These are phyloP conservation scores for Cricetomys ansorgei DNA, from an alignment of 2,113 vertebrate species.

Conservation along the genomic window DNA sequence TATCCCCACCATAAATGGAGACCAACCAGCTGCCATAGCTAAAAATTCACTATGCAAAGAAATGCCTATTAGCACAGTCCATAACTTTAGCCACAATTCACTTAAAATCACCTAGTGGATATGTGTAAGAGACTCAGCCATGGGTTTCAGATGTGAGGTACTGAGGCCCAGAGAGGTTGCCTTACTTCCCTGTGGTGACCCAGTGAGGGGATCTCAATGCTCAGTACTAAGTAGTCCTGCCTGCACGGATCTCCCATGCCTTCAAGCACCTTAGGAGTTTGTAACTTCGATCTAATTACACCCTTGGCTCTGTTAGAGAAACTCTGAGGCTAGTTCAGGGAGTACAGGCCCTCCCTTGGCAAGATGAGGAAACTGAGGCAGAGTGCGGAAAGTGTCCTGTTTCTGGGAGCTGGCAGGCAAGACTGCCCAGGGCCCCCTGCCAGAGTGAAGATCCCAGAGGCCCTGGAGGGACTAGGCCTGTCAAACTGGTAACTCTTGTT, in stretches of 20 bases:
- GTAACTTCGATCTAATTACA: background rate
- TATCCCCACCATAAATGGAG: background rate
- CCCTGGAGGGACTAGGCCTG: constrained; percentile 37
- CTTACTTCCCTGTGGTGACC: background rate
- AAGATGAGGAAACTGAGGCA: constrained; percentile 61
- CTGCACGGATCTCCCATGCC: background rate
- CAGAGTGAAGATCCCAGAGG: constrained; percentile 59
- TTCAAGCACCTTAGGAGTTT: background rate
- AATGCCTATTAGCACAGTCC: background rate
- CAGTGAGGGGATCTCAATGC: background rate
- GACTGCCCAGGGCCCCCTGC: constrained; percentile 19
- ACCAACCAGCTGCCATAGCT: background rate
- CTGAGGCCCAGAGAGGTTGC: background rate
- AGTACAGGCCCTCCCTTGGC: background rate
- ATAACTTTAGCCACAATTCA: background rate
- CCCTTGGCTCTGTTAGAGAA: background rate
- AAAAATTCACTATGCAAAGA: background rate
- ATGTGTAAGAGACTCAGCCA: background rate
- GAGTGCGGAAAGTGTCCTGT: background rate
- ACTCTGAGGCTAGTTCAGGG: background rate
- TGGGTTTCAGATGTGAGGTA: background rate
- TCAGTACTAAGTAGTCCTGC: background rate
- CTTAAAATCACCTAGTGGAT: background rate
- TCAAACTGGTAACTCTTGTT: constrained; percentile 73
- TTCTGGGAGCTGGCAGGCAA: background rate